These are phyloP conservation scores for Ceratotherium simum DNA, from an alignment of 2,113 vertebrate species.

Conservation along the genomic window DNA sequence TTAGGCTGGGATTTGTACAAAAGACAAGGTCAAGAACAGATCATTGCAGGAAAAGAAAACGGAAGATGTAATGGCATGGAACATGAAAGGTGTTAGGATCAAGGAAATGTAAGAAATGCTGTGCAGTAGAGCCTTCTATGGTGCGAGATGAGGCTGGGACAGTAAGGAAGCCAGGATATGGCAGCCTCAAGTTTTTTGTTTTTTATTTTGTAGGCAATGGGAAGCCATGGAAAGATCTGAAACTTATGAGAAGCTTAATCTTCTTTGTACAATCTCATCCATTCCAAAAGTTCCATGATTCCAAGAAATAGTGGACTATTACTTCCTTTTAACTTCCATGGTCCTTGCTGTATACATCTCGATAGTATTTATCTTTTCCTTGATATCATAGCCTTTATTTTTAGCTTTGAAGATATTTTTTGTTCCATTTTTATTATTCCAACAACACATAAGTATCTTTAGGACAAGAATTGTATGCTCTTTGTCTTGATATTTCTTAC, in stretches of 20 bases:
- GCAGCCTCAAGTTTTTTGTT: not conserved
- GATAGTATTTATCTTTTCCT: not conserved
- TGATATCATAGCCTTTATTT: not conserved
- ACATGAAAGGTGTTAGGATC: not conserved
- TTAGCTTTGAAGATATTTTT: not conserved
- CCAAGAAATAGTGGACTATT: not conserved
- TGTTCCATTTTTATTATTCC: not conserved
- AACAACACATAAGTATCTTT: not conserved
- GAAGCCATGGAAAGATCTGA: not conserved
- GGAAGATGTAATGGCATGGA: not conserved
- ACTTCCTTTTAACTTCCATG: not conserved
- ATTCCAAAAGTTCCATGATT: not conserved
- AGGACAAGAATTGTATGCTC: not conserved
- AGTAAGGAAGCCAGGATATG: not conserved
- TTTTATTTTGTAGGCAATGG: not conserved
- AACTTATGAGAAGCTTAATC: not conserved
- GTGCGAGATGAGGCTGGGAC: not conserved
- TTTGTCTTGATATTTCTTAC: constrained; percentile 13
- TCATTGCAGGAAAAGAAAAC: not conserved
- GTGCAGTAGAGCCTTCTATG: not conserved
- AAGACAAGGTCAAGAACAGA: not conserved
- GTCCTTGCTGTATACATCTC: not conserved
- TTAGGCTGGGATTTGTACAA: not conserved
- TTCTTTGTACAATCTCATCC: not conserved
- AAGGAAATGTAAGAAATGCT: not conserved